A percentile compares a stretch with the other conserved stretches of the same genome.
Evolutionary conservation across 2,797 vertebrate genomes (phyloP).

Genomic region (Rhabdomys pumilio): DNA sequence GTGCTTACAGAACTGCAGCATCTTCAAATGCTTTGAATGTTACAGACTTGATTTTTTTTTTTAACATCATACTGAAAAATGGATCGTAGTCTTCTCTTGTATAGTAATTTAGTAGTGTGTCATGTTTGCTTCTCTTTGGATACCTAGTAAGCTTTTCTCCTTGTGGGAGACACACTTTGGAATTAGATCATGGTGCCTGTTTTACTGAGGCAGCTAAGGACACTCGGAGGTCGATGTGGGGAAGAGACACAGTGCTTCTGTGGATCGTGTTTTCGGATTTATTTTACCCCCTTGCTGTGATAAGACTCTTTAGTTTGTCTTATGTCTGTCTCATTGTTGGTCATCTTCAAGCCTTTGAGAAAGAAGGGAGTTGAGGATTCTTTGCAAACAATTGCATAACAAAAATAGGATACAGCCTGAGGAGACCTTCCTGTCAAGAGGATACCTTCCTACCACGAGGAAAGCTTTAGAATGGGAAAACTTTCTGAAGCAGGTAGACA

Average conservation of each 20-base stretch:
- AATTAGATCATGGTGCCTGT: neutral
- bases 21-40: neutral
- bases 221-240: neutral
- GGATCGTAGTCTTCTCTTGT: neutral
- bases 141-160: constrained; percentile 5
- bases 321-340: neutral
- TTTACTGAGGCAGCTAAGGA: constrained; percentile 34
- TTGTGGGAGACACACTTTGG: neutral
- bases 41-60: neutral
- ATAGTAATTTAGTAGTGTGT: neutral
- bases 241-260: neutral
- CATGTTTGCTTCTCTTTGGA: constrained; percentile 33
- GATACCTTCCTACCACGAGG: constrained; percentile 35
- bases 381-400: neutral
- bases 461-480: constrained; percentile 49
- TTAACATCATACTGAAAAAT: neutral
- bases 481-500: neutral
- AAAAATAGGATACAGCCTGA: neutral
- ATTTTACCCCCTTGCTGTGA: neutral
- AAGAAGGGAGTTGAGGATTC: constrained; percentile 43
- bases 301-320: neutral
- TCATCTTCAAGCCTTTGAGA: constrained; percentile 37
- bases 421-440: constrained; percentile 29
- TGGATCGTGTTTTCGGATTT: neutral
- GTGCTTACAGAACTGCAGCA: neutral